Conservation (phyloP, 2,113 vertebrate genomes). For the Cebus imitator region DNA sequence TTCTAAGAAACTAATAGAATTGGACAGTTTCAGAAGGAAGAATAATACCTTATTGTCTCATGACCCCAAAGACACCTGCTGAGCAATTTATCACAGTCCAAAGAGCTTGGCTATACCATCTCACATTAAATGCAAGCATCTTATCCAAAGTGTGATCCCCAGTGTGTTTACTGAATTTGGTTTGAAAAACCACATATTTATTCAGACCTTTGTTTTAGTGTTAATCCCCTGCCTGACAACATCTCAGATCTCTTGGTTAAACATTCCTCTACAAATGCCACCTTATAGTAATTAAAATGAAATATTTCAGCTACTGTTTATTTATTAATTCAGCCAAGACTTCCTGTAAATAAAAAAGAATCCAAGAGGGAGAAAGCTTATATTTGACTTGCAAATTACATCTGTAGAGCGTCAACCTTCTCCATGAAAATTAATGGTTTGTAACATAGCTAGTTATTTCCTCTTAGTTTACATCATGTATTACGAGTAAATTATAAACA, state of each 20-base stretch:
- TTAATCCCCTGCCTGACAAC: slow-evolving; percentile 71
- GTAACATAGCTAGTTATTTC: slow-evolving; percentile 66
- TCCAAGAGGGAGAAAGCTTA: slow-evolving; percentile 14
- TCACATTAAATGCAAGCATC: slow-evolving; percentile 69
- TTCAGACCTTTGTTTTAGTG: slow-evolving; percentile 70
- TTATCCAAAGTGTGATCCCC: slow-evolving; percentile 58
- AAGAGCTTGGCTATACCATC: slow-evolving; percentile 40
- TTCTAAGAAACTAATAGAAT: slow-evolving; percentile 62
- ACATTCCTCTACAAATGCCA: slow-evolving; percentile 71
- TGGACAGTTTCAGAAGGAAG: slow-evolving; percentile 73
- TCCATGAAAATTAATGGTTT: slow-evolving; percentile 76
- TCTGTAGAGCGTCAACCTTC: slow-evolving; percentile 57
- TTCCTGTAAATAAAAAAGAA: slow-evolving; percentile 77
- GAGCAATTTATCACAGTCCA: slow-evolving; percentile 77
- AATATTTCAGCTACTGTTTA: slow-evolving; percentile 78
- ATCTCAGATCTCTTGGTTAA: slow-evolving; percentile 64
- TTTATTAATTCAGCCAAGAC: slow-evolving; percentile 78
- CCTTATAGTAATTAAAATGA: slow-evolving; percentile 78
- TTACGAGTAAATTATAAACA: slow-evolving; percentile 68
- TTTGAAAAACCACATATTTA: slow-evolving; percentile 74
- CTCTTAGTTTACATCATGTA: slow-evolving; percentile 55
- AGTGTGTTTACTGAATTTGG: slow-evolving; percentile 51
- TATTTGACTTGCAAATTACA: slow-evolving; percentile 79
- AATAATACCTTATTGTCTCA: slow-evolving; percentile 67
- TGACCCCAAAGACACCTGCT: slow-evolving; percentile 36